Base-by-base conservation (phyloP, 2,797 vertebrate genomes). In the Petrocephalus sullivani region DNA sequence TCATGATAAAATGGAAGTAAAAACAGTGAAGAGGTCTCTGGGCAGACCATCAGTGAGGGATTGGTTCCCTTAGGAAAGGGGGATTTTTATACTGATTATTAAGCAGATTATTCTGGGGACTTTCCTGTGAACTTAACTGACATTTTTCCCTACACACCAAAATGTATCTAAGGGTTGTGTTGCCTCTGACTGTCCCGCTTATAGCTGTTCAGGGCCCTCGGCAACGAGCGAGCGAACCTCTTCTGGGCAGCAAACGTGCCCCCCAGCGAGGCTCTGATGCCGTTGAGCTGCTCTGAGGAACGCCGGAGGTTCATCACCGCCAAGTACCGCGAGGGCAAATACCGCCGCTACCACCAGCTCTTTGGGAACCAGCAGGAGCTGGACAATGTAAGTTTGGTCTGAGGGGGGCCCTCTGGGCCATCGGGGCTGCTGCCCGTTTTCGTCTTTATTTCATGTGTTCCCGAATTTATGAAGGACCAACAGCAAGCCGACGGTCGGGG, bases 241-340 rank as follows among this genome's bases (percentile, higher is more conserved):
- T 99, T 99, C 92, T 99, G 98, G 98, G 98, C 97, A 0, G 98
- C 97, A 23, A 99, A 98, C 0, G 93, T 99, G 2, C 98, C 98
- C 0, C 98, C 98, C 3, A 99, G 98, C 2, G 98, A 99, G 90
- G 97, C 96, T 28, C 92, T 99, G 90, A 28, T 87, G 0, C 91
- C 95, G 1, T 86, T 64, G 8, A 98, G 98, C 89, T 87, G 95
- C 93, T 96, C 94, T 0, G 91, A 92, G 8, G 96, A 98, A 0
- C 92, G 98, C 41, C 92, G 96, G 0, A 91, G 89, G 49, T 98
- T 97, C 93, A 95, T 99, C 88, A 87, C 88, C 0, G 96, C 97
- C 93, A 99, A 99, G 78, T 99, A 98, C 93, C 94, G 96, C 0
- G 96, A 98, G 90, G 98, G 98, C 87, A 99, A 99, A 91, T 99